Conservation (phyloP, 1,140 invertebrate species). For the Galleria mellonella region DNA sequence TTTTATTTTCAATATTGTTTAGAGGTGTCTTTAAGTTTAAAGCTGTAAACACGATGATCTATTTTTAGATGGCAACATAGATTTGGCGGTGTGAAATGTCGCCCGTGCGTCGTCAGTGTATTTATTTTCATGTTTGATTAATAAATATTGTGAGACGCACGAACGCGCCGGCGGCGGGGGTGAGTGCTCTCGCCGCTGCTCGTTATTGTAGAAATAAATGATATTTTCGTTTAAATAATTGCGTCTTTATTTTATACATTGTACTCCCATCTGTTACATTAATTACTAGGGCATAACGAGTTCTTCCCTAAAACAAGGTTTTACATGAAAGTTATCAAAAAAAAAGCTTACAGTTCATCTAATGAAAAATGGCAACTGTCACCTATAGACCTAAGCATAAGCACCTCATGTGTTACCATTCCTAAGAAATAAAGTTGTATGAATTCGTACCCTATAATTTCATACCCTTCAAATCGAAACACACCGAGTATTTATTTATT, state of each 20-base stretch:
- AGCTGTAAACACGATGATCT: slow-evolving; percentile 41
- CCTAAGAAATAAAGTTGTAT: too few relatives aligned
- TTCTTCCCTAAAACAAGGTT: too few relatives aligned
- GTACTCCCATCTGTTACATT: slow-evolving; percentile 3
- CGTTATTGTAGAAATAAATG: slow-evolving; percentile 72
- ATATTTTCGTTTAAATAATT: slow-evolving; percentile 71
- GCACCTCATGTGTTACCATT: too few relatives aligned
- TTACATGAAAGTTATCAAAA: too few relatives aligned
- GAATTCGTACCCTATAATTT: too few relatives aligned
- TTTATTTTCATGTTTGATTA: slow-evolving; percentile 60
- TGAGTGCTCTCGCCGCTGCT: slow-evolving; percentile 31
- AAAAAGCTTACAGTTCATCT: too few relatives aligned
- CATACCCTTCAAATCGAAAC: too few relatives aligned
- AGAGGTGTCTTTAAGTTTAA: slow-evolving; percentile 46
- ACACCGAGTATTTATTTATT: too few relatives aligned
- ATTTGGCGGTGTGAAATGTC: slow-evolving; percentile 38
- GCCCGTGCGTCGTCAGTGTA: slow-evolving; percentile 47
- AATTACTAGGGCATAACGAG: too few relatives aligned
- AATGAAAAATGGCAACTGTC: too few relatives aligned
- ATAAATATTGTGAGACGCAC: slow-evolving; percentile 69
- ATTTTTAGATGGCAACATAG: slow-evolving; percentile 52
- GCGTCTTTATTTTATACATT: slow-evolving; percentile 38
- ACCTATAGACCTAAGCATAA: too few relatives aligned
- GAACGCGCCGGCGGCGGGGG: slow-evolving; percentile 40
- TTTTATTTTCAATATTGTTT: slow-evolving; percentile 49